phyloP scores from a whole-genome alignment of 1,140 invertebrate species.

The Idris sp. region DNA sequence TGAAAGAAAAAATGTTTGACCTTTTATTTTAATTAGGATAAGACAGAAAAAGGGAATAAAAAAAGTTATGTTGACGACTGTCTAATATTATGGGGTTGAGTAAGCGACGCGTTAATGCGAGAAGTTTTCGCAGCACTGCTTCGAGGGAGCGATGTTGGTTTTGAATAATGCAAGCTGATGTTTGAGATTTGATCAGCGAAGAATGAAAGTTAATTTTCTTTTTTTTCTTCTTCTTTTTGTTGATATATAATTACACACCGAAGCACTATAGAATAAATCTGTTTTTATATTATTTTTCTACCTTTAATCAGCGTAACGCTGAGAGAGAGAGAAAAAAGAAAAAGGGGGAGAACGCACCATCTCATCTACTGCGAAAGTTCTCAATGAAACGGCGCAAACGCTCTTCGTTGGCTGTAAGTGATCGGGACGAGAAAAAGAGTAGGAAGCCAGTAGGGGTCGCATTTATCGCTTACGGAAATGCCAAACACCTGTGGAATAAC shows the following conservation, averaged over 20 bases:
- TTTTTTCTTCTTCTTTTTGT: too few relatives aligned
- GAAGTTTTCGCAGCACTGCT: too few relatives aligned
- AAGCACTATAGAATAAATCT: constrained; percentile 17
- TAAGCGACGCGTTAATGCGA: too few relatives aligned
- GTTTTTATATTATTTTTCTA: too few relatives aligned
- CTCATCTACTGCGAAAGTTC: constrained; percentile 59
- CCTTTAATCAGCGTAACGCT: constrained; percentile 48
- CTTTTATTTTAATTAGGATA: too few relatives aligned
- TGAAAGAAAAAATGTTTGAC: too few relatives aligned
- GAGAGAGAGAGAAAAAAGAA: constrained; percentile 53
- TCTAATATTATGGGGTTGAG: too few relatives aligned
- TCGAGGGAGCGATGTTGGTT: constrained; percentile 27
- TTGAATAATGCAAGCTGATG: constrained; percentile 47
- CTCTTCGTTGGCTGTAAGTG: constrained; percentile 71
- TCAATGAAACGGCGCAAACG: constrained; percentile 63
- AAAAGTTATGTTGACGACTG: too few relatives aligned
- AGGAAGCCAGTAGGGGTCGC: constrained; percentile 72
- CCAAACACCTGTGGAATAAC: constrained; percentile 79
- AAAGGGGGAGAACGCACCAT: constrained; percentile 52
- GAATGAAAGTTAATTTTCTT: constrained; percentile 49
- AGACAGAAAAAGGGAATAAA: too few relatives aligned
- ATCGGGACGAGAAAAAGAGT: constrained; percentile 70
- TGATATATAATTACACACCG: constrained; percentile 38
- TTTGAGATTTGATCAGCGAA: constrained; percentile 38
- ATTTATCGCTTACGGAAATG: constrained; percentile 78